Conservation (phyloP, 2,113 vertebrate species). For the Garra rufa region DNA sequence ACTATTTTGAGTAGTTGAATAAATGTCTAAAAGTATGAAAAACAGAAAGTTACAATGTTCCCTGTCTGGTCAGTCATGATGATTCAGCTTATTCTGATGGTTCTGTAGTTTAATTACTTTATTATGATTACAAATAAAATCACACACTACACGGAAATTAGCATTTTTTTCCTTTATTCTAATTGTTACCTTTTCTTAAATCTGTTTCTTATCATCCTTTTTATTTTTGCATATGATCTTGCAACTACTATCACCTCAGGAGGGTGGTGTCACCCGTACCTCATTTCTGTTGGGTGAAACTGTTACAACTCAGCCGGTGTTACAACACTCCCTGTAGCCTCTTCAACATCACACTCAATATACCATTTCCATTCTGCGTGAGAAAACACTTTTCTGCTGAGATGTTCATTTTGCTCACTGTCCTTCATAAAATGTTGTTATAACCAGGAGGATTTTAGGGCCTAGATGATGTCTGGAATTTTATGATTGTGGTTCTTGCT, state of each 20-base stretch:
- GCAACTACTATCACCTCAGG: neutral
- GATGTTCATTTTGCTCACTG: neutral
- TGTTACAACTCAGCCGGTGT: constrained; percentile 5
- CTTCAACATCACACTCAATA: constrained; percentile 3
- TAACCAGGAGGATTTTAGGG: neutral
- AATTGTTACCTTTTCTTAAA: neutral
- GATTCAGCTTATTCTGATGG: neutral
- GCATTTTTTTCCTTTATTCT: too few relatives aligned
- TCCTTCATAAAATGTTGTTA: neutral
- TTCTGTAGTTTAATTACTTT: too few relatives aligned
- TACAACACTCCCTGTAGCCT: neutral
- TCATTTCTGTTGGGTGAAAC: neutral
- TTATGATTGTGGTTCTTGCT: neutral
- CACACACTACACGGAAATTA: too few relatives aligned
- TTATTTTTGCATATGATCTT: neutral
- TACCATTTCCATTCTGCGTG: neutral
- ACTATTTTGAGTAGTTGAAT: too few relatives aligned
- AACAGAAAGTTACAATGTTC: too few relatives aligned
- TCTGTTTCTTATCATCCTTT: neutral
- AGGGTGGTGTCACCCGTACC: neutral
- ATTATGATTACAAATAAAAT: too few relatives aligned
- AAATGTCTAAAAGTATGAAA: too few relatives aligned
- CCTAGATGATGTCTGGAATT: neutral
- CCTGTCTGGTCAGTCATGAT: neutral
- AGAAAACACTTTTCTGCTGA: neutral